These are phyloP conservation scores for Callocephalon fimbriatum DNA, from an alignment of 2,113 vertebrate genomes.

Conservation along the genomic window DNA sequence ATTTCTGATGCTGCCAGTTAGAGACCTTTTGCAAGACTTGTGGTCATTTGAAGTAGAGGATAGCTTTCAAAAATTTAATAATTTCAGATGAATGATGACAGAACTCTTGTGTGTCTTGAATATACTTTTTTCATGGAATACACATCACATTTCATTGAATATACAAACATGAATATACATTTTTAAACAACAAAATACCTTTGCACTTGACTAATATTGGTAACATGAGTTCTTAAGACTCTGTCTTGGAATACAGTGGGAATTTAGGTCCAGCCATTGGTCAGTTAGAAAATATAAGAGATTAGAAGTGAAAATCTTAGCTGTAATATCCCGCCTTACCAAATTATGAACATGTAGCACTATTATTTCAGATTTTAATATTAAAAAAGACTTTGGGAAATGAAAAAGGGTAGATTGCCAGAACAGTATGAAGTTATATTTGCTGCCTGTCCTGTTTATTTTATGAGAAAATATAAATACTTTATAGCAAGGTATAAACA, in stretches of 20 bases:
- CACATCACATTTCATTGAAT: not conserved
- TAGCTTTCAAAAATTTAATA: not conserved
- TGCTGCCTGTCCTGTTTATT: not conserved
- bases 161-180: not conserved
- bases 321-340: fast-evolving
- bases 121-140: not conserved
- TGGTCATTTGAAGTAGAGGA: not conserved
- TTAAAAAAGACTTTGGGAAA: not conserved
- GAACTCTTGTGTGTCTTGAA: not conserved
- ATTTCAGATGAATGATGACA: not conserved
- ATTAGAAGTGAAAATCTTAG: not conserved
- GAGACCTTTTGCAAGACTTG: not conserved
- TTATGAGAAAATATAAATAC: not conserved
- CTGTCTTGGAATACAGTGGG: not conserved
- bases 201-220: not conserved
- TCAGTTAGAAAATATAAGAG: not conserved
- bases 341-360: not conserved
- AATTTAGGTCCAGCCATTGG: not conserved
- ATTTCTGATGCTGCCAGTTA: not conserved
- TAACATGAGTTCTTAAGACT: not conserved
- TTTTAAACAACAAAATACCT: not conserved
- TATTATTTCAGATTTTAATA: not conserved
- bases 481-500: not conserved
- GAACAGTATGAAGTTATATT: not conserved
- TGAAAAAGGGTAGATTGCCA: not conserved